Evolutionary conservation across 2,797 vertebrate genomes (phyloP).

Genomic region (Platyrinchus mystaceus): DNA sequence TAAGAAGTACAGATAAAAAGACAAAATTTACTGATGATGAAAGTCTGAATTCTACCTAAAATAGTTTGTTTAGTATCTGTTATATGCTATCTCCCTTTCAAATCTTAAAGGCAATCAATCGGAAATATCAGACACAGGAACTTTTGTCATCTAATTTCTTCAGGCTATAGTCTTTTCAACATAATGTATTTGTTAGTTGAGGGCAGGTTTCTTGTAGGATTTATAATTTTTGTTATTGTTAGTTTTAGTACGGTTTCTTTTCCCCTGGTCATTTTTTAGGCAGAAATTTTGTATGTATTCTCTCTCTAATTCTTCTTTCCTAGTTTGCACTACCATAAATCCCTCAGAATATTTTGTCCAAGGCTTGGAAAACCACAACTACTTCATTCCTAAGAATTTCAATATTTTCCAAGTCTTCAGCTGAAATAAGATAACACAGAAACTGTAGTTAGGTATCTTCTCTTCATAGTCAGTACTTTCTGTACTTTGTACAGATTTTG

Average conservation of each 20-base stretch:
- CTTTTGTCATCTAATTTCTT: neutral
- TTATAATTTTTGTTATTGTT: neutral
- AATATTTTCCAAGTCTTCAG: neutral
- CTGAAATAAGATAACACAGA: neutral
- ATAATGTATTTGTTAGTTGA: neutral
- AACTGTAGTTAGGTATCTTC: neutral
- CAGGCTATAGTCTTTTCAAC: neutral
- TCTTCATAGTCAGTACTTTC: neutral
- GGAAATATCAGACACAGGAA: neutral
- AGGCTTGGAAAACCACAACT: neutral
- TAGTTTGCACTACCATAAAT: neutral
- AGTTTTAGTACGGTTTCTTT: fast-evolving
- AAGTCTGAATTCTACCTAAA: neutral
- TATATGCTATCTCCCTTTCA: neutral
- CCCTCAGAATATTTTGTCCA: neutral
- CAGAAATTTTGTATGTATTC: neutral
- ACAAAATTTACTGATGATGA: neutral
- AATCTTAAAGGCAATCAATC: neutral
- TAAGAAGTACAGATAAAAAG: neutral
- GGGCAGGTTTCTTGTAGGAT: fast-evolving
- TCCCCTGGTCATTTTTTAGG: neutral
- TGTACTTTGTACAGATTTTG: neutral
- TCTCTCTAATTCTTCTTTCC: neutral
- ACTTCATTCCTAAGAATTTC: neutral
- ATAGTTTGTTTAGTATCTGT: neutral